phyloP scores from a whole-genome alignment of 2,113 vertebrate genomes.

The Eretmodus cyanostictus region DNA sequence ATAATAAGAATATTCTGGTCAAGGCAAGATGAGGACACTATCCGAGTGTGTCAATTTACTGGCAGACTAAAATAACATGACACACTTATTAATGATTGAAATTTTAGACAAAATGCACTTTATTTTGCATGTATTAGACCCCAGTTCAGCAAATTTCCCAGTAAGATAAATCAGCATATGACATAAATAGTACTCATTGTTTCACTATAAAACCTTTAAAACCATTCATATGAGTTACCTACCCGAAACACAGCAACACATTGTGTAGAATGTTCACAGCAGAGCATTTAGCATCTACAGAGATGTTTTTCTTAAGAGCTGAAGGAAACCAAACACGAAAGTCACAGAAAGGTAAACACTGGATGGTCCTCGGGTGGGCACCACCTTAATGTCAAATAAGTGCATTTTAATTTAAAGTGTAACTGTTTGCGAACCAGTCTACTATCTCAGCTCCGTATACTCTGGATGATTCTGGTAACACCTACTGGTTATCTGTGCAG shows the following conservation, averaged over 20 bases:
- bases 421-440: not conserved
- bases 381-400: not conserved
- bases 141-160: not conserved
- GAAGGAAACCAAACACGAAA: not conserved
- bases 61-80: not conserved
- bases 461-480: not conserved
- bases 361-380: not conserved
- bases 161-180: not conserved
- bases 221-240: not conserved
- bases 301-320: not conserved
- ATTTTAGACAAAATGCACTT: not conserved
- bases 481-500: not conserved
- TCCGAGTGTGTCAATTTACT: not conserved
- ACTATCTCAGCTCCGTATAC: not conserved
- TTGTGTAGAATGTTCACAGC: not conserved
- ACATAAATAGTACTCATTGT: not conserved
- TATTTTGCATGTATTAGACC: not conserved
- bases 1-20: not conserved
- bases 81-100: not conserved
- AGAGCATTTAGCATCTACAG: not conserved
- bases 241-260: not conserved
- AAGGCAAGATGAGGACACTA: not conserved
- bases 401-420: not conserved
- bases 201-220: not conserved
- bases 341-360: not conserved